Base-by-base conservation (phyloP, 1,140 invertebrate species). In the Hycleus phaleratus region DNA sequence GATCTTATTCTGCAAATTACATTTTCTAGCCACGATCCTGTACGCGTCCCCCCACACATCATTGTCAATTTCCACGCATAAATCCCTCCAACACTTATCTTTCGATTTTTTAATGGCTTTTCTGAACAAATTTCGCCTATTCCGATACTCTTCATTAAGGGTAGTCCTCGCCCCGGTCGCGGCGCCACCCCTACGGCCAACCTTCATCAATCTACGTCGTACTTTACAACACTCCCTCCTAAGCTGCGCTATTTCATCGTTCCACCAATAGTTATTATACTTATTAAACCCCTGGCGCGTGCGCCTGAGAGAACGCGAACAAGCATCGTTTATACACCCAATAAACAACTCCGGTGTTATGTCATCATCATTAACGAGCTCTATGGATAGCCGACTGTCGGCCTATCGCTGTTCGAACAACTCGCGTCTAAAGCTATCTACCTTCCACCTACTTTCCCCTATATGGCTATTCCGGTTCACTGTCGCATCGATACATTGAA, bases 31-130 rank as follows among this genome's bases (percentile, higher is more conserved):
- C 3, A 43, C 56, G 11, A 58, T 58, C 12, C 26, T 52, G 25
- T 58, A 58, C 6, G 42, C 56, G 11, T 52, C n/a, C 18, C 56
- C 49, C 56, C 56, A 58, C 24, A 58, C 47, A 46, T 58, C 56
- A 10, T 45, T 6, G 6, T 58, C 56, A 3, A 58, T 8, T 32
- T 58, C 43, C 12, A 24, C 24, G n/a, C 25, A 46, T 6, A 58
- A 10, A 1, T 45, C 18, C 18, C 24, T 46, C 56, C 56, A 58
- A 2, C 40, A 9, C n/a, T 26, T 11, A 46, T 24, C 39, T 39
- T 47, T 58, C 9, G 9, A 32, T 6, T 24, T 52, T n/a, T 11
- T 47, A 4, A 52, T 52, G 8, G 11, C 25, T 51, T 3, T 58
- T 51, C 32, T 46, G 7, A 25, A 25, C 47, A 43, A 47, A 10